Conservation (phyloP, 1,140 invertebrate species). For the Hylaeus anthracinus region DNA sequence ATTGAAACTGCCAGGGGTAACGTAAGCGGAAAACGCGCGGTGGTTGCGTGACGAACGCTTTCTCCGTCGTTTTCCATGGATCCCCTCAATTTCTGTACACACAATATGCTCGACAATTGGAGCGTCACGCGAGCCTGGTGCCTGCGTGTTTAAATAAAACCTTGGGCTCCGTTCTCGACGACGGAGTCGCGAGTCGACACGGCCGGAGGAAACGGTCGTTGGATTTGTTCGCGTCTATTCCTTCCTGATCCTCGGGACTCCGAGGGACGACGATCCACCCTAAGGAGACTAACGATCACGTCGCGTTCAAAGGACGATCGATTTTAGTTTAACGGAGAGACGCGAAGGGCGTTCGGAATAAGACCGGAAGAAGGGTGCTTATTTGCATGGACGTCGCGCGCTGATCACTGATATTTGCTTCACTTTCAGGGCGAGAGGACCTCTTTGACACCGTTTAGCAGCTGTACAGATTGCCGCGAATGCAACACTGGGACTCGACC, state of each 20-base stretch:
- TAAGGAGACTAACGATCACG: background rate
- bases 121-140: conserved; percentile 10
- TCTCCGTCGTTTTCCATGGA: conserved; percentile 3
- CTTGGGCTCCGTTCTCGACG: background rate
- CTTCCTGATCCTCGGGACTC: no score
- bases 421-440: background rate
- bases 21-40: background rate
- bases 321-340: background rate
- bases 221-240: background rate
- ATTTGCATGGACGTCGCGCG: background rate
- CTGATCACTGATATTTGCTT: background rate
- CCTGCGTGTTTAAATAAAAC: conserved; percentile 9
- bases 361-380: background rate
- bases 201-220: background rate
- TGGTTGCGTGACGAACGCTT: conserved; percentile 14
- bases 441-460: no score
- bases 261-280: no score
- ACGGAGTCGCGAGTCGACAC: background rate
- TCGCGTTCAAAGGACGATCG: background rate
- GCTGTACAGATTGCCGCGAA: background rate
- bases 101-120: background rate
- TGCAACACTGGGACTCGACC: background rate
- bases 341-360: background rate
- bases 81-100: background rate
- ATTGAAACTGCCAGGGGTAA: no score